Conservation (phyloP, 2,888 invertebrate genomes). For the Eupithecia pulchellata region DNA sequence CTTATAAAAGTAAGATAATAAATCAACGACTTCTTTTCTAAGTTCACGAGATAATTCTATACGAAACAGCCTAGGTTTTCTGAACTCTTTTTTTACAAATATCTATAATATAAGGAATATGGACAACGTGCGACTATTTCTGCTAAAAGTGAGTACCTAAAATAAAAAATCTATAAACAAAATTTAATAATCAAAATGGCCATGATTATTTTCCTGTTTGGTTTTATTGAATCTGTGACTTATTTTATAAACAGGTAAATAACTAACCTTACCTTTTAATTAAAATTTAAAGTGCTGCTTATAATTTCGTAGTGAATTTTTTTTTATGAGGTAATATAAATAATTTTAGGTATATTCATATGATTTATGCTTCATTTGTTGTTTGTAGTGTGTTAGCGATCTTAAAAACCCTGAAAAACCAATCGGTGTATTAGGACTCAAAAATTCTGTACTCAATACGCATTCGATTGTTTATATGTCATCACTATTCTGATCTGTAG, state of each 20-base stretch:
- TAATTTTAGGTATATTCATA: too few species aligned
- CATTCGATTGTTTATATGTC: too few species aligned
- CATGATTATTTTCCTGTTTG: slow-evolving; percentile 8
- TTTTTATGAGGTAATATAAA: too few species aligned
- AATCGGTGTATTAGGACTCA: too few species aligned
- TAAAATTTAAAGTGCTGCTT: not conserved
- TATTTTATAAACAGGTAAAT: not conserved
- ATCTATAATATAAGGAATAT: slow-evolving; percentile 44
- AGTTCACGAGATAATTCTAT: not conserved
- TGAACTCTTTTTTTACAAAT: not conserved
- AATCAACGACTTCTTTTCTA: not conserved
- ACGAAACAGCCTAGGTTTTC: not conserved
- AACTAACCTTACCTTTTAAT: not conserved
- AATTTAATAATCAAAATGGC: not conserved
- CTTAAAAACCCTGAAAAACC: too few species aligned
- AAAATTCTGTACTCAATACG: too few species aligned
- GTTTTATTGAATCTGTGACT: not conserved
- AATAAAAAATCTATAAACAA: slow-evolving; percentile 4
- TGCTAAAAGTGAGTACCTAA: slow-evolving; percentile 59
- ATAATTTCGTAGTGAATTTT: not conserved
- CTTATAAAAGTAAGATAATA: not conserved
- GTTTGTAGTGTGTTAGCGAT: too few species aligned
- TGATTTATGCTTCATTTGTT: too few species aligned
- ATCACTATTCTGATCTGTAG: too few species aligned
- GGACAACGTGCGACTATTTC: slow-evolving; percentile 55